These are phyloP conservation scores for Scaptomyza parva DNA, from an alignment of 2,888 invertebrate genomes.

Conservation along the genomic window DNA sequence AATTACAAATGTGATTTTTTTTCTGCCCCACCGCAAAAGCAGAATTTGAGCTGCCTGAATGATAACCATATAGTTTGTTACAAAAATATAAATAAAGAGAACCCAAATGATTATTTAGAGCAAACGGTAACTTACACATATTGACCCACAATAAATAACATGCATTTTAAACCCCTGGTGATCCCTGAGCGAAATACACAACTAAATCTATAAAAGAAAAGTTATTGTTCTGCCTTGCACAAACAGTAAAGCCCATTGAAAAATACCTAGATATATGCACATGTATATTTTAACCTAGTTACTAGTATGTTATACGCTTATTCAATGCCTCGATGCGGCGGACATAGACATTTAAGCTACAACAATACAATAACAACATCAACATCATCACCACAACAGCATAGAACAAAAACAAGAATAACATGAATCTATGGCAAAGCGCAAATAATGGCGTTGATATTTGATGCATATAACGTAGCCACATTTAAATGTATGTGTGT, in stretches of 20 bases:
- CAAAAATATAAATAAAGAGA: neutral
- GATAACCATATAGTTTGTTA: neutral
- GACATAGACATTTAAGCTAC: slow-evolving; percentile 32
- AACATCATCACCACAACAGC: slow-evolving; percentile 44
- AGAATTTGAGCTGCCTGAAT: neutral
- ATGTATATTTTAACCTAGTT: slow-evolving; percentile 60
- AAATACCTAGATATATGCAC: slow-evolving; percentile 1
- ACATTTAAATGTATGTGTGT: slow-evolving; percentile 15
- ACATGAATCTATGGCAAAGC: slow-evolving; percentile 52
- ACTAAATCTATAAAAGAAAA: slow-evolving; percentile 21
- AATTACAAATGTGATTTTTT: too few relatives aligned
- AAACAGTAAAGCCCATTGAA: slow-evolving; percentile 11
- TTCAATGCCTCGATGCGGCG: slow-evolving; percentile 42
- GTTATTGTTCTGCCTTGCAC: slow-evolving; percentile 27
- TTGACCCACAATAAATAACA: slow-evolving; percentile 23
- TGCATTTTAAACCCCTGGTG: slow-evolving; percentile 1
- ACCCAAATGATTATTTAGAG: slow-evolving; percentile 2
- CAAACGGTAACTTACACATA: slow-evolving; percentile 1
- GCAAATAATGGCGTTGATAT: slow-evolving; percentile 70
- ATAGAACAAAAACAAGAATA: slow-evolving; percentile 26
- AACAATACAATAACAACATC: slow-evolving; percentile 44
- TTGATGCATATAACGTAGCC: slow-evolving; percentile 54
- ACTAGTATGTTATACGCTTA: slow-evolving; percentile 46
- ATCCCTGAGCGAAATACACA: slow-evolving; percentile 11
- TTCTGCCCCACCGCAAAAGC: too few relatives aligned